Percentiles rank a stretch among this genome's conserved stretches.
Conservation (phyloP, 1,140 invertebrate genomes). For the Leptinotarsa texana region DNA sequence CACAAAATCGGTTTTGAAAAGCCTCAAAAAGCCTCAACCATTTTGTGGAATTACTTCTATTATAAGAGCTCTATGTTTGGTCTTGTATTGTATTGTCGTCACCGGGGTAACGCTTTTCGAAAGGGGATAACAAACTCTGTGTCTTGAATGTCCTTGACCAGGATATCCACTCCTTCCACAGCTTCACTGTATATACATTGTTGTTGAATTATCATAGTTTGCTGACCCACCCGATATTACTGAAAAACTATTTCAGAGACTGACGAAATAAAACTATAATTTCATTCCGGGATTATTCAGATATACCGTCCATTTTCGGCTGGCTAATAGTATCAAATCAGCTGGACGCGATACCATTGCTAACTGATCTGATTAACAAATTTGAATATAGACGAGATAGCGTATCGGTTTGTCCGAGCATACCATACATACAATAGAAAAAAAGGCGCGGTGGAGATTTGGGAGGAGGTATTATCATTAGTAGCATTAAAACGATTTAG, state of each 20-base stretch:
- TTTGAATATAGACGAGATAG: conserved; percentile 24
- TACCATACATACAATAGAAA: conserved; percentile 10
- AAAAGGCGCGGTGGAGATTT: conserved; percentile 14
- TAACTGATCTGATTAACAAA: conserved; percentile 22
- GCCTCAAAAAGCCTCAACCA: too few relatives aligned
- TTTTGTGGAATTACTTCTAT: too few relatives aligned
- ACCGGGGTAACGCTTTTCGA: too few relatives aligned
- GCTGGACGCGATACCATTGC: background rate
- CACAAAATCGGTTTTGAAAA: too few relatives aligned
- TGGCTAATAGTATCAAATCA: background rate
- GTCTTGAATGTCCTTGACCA: too few relatives aligned
- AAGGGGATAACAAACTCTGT: too few relatives aligned
- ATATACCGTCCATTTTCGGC: background rate
- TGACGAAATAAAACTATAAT: background rate
- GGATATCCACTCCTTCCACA: too few relatives aligned
- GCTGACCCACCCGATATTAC: too few relatives aligned
- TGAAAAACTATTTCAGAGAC: background rate
- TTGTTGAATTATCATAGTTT: too few relatives aligned
- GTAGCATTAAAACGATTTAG: conserved; percentile 15
- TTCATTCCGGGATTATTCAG: background rate
- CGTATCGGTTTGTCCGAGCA: background rate
- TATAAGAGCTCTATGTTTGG: too few relatives aligned
- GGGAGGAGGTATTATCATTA: conserved; percentile 22
- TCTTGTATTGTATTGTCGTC: too few relatives aligned
- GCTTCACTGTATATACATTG: too few relatives aligned